Percentiles rank a stretch among this genome's conserved stretches.
Evolutionary conservation across 2,888 invertebrate genomes (phyloP).

Genomic region (Aradus depressus): DNA sequence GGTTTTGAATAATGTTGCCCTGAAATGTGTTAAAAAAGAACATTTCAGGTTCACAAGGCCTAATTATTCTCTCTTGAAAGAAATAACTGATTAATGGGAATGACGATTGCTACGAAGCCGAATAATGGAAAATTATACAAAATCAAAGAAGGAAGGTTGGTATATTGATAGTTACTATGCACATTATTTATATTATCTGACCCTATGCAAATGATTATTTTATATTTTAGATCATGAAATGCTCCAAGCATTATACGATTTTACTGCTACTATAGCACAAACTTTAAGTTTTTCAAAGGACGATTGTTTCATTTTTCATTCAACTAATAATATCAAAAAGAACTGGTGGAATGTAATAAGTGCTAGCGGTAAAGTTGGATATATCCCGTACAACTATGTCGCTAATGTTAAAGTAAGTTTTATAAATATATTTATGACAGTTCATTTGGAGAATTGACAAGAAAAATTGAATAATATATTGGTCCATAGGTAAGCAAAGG

Average conservation of each 20-base stretch:
- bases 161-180: neutral
- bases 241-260: conserved; percentile 72
- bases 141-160: conserved; percentile 12
- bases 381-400: conserved; percentile 79
- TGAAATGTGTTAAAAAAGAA: too few species aligned
- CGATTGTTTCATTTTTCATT: conserved; percentile 69
- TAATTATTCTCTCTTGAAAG: too few species aligned
- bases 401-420: conserved; percentile 57
- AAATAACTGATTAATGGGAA: too few species aligned
- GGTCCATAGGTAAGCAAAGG: conserved; percentile 22
- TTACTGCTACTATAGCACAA: conserved; percentile 71
- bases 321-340: conserved; percentile 63
- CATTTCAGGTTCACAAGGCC: too few species aligned
- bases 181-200: neutral
- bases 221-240: conserved; percentile 44
- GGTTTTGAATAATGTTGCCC: too few species aligned
- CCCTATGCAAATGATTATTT: too few species aligned
- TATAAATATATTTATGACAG: neutral
- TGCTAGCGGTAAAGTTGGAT: conserved; percentile 66
- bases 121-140: conserved; percentile 12
- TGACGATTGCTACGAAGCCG: too few species aligned
- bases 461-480: neutral
- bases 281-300: conserved; percentile 69
- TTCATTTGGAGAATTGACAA: neutral
- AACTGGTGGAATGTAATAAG: conserved; percentile 87